Percentiles rank a stretch among this genome's conserved stretches.
These are phyloP conservation scores for Notamacropus eugenii DNA, from an alignment of 2,797 vertebrate species.

Conservation along the genomic window DNA sequence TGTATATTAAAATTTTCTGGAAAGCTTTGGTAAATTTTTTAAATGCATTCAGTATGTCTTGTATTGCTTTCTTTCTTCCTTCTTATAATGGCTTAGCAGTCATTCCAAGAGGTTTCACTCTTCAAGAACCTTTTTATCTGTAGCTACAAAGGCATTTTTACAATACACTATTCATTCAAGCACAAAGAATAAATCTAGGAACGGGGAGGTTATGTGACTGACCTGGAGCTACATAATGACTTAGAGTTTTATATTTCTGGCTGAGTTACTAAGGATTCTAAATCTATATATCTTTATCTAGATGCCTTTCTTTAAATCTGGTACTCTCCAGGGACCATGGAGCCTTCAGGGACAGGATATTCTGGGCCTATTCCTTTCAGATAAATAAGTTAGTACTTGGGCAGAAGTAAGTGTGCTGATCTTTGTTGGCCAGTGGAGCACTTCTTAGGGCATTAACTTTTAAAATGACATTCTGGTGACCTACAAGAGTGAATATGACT, in stretches of 20 bases:
- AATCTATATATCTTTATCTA: conserved; percentile 33
- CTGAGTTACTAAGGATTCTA: not conserved
- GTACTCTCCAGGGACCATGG: conserved; percentile 10
- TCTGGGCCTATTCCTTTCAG: not conserved
- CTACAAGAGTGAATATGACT: not conserved
- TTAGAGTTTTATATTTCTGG: not conserved
- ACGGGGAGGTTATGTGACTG: conserved; percentile 13
- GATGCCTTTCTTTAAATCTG: conserved; percentile 16
- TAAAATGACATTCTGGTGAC: not conserved
- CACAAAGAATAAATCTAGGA: not conserved
- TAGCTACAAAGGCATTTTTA: conserved; percentile 39
- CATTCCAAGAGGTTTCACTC: not conserved
- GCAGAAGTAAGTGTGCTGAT: not conserved
- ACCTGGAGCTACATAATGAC: not conserved
- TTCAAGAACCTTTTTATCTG: conserved; percentile 31
- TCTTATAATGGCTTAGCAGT: too few relatives aligned
- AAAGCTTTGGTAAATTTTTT: too few relatives aligned
- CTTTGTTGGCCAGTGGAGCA: not conserved
- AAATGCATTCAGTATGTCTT: too few relatives aligned
- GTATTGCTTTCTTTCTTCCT: too few relatives aligned
- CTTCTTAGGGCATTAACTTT: conserved; percentile 42
- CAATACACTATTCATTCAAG: not conserved
- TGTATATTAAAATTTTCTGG: too few relatives aligned
- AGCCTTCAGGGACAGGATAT: not conserved
- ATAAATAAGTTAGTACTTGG: conserved; percentile 1